Percentiles rank a stretch among this genome's conserved stretches.
Evolutionary conservation across 2,113 vertebrate species (phyloP).

Genomic region (Hippocampus comes): DNA sequence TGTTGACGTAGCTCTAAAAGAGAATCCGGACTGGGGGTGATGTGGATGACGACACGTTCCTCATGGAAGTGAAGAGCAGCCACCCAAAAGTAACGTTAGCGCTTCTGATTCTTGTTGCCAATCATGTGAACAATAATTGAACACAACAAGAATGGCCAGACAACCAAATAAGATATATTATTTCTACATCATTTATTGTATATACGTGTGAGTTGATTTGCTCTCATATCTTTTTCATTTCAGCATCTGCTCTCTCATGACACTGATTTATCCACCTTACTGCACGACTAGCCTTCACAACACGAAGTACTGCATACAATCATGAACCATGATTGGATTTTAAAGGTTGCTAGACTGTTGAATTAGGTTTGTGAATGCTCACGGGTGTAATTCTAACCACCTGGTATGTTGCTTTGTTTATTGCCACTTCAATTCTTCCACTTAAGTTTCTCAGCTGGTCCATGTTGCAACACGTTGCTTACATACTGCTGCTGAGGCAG

Average conservation of each 20-base stretch:
- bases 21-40: no score
- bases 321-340: not conserved
- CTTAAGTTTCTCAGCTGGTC: not conserved
- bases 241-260: not conserved
- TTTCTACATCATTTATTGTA: no score
- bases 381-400: not conserved
- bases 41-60: no score
- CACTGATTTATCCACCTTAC: not conserved
- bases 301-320: not conserved
- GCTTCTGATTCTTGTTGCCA: no score
- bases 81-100: no score
- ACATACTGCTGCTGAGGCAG: not conserved
- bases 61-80: no score
- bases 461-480: not conserved
- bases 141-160: no score
- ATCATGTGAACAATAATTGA: no score
- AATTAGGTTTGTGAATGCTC: not conserved
- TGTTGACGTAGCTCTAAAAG: no score
- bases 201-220: not conserved
- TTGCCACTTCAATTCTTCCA: constrained; percentile 43
- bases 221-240: not conserved
- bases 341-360: not conserved
- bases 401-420: constrained; percentile 13
- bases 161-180: no score
- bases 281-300: not conserved